Evolutionary conservation across 1,140 invertebrate species (phyloP).

Genomic region (Bombus difficillimus): DNA sequence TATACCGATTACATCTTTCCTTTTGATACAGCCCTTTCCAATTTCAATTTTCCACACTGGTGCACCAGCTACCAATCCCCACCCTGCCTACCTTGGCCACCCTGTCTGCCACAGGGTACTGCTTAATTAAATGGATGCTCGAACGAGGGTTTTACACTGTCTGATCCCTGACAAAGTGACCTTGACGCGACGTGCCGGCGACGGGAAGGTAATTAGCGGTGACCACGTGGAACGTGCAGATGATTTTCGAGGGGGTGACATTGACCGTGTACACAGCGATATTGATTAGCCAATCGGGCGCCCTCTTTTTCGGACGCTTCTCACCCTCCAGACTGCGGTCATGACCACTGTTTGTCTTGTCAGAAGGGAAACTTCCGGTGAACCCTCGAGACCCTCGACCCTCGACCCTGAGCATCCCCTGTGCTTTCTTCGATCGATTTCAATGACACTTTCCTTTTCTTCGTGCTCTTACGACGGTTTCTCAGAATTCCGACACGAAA

Average conservation of each 20-base stretch:
- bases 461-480: too few relatives aligned
- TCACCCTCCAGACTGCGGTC: background rate
- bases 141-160: slow-evolving; percentile 4
- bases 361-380: slow-evolving; percentile 7
- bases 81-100: background rate
- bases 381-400: slow-evolving; percentile 13
- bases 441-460: background rate
- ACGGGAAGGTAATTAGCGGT: slow-evolving; percentile 62
- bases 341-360: slow-evolving; percentile 22
- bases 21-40: background rate
- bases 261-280: slow-evolving; percentile 55
- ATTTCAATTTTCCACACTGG: slow-evolving; percentile 21
- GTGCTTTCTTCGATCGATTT: background rate
- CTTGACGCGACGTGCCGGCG: slow-evolving; percentile 46
- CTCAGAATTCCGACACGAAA: too few relatives aligned
- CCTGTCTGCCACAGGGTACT: background rate
- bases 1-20: background rate
- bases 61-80: background rate
- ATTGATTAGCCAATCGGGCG: slow-evolving; percentile 38
- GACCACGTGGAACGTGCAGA: background rate
- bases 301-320: background rate
- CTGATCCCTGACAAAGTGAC: slow-evolving; percentile 48
- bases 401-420: slow-evolving; percentile 8
- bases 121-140: slow-evolving; percentile 61
- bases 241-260: slow-evolving; percentile 37